Evolutionary conservation across 1,140 invertebrate genomes (phyloP).

Genomic region (Gryllus bimaculatus): DNA sequence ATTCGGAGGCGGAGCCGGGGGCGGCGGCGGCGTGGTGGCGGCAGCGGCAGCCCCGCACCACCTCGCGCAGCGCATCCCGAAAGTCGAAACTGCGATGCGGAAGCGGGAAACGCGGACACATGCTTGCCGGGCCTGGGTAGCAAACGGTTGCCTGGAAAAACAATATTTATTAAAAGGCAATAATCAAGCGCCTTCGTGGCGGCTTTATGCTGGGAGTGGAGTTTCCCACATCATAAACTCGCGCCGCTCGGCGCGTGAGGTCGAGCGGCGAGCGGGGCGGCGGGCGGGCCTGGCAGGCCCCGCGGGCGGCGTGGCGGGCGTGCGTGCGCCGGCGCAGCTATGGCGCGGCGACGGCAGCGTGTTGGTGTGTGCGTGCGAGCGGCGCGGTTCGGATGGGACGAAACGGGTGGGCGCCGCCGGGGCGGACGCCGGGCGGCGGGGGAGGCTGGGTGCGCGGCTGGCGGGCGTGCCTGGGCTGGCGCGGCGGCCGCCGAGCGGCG

Average conservation of each 20-base stretch:
- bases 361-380: neutral
- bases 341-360: neutral
- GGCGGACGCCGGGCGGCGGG: too few relatives aligned
- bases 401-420: too few relatives aligned
- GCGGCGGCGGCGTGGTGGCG: too few relatives aligned
- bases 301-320: too few relatives aligned
- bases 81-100: neutral
- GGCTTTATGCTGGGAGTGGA: neutral
- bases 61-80: neutral
- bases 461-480: too few relatives aligned
- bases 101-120: neutral
- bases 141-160: neutral
- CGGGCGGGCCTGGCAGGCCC: too few relatives aligned
- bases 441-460: too few relatives aligned
- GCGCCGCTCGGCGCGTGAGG: too few relatives aligned
- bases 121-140: neutral
- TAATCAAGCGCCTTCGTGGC: neutral
- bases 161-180: conserved; percentile 2
- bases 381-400: neutral
- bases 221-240: neutral
- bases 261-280: neutral
- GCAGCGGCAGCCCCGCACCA: too few relatives aligned
- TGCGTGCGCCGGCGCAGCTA: neutral
- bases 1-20: neutral
- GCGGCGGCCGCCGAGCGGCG: neutral